phyloP scores from a whole-genome alignment of 2,113 vertebrate genomes.

The Myrmecophaga tridactyla region DNA sequence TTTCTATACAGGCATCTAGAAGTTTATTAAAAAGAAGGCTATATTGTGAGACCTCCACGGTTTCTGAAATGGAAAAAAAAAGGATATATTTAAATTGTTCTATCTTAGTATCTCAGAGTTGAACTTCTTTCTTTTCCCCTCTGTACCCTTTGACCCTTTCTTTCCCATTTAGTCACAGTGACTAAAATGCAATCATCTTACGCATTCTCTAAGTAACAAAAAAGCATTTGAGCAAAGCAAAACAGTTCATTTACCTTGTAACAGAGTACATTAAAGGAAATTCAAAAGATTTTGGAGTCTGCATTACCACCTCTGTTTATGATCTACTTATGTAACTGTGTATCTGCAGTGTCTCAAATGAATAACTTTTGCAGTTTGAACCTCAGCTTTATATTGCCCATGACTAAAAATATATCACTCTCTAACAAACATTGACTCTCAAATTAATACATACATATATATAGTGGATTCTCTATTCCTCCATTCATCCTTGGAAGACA shows the following conservation, averaged over 20 bases:
- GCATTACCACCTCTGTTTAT: background rate
- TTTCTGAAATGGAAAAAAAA: constrained; percentile 82
- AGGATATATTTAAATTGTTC: background rate
- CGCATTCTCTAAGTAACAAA: background rate
- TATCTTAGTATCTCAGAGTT: background rate
- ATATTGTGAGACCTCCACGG: constrained; percentile 83
- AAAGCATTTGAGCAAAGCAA: background rate
- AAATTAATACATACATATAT: background rate
- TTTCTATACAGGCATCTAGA: constrained; percentile 88
- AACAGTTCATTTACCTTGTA: background rate
- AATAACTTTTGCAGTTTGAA: background rate
- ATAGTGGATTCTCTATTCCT: background rate
- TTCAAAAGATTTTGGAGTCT: background rate
- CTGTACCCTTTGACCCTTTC: background rate
- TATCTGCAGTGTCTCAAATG: background rate
- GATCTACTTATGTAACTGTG: background rate
- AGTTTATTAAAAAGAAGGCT: constrained; percentile 88
- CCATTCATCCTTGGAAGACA: background rate
- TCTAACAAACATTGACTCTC: background rate
- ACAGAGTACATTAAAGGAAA: background rate
- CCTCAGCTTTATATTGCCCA: background rate
- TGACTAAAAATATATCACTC: background rate
- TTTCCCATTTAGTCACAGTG: background rate
- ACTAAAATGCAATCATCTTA: background rate
- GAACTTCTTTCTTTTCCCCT: background rate